A percentile compares a stretch with the other conserved stretches of the same genome.
phyloP scores from a whole-genome alignment of 2,113 vertebrate species.

The Passer montanus region DNA sequence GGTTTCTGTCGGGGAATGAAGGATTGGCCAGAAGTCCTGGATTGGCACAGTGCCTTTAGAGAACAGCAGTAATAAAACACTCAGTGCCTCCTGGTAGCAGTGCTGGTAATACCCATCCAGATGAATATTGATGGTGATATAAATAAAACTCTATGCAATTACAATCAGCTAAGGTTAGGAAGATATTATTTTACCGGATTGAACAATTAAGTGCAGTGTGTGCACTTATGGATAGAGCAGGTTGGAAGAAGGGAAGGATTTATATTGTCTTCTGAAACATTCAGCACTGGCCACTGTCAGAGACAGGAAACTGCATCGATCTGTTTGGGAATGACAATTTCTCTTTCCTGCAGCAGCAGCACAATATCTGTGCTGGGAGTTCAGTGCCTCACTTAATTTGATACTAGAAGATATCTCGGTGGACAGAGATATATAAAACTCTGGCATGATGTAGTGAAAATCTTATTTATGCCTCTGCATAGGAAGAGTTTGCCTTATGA shows the following conservation, averaged over 20 bases:
- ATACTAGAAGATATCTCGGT: neutral
- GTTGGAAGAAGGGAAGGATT: neutral
- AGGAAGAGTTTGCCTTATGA: neutral
- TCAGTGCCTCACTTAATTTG: neutral
- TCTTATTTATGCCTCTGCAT: neutral
- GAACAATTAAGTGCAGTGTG: neutral
- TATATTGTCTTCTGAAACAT: neutral
- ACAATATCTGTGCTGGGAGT: neutral
- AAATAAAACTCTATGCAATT: conserved; percentile 6
- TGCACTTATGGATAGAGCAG: neutral
- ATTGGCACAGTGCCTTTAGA: neutral
- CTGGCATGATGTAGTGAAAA: neutral
- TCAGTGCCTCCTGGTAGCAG: neutral
- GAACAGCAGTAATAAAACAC: neutral
- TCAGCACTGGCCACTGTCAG: neutral
- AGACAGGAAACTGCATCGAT: neutral
- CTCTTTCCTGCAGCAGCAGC: neutral
- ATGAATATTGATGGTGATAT: neutral
- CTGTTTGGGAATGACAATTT: neutral
- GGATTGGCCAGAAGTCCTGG: neutral
- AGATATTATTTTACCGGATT: neutral
- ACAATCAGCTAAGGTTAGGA: neutral
- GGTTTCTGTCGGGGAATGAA: neutral
- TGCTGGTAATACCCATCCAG: neutral
- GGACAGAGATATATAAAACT: neutral